Percentiles rank a stretch among this genome's conserved stretches.
These are phyloP conservation scores for Pinctada fucata DNA, from an alignment of 2,888 invertebrate species.

Conservation along the genomic window DNA sequence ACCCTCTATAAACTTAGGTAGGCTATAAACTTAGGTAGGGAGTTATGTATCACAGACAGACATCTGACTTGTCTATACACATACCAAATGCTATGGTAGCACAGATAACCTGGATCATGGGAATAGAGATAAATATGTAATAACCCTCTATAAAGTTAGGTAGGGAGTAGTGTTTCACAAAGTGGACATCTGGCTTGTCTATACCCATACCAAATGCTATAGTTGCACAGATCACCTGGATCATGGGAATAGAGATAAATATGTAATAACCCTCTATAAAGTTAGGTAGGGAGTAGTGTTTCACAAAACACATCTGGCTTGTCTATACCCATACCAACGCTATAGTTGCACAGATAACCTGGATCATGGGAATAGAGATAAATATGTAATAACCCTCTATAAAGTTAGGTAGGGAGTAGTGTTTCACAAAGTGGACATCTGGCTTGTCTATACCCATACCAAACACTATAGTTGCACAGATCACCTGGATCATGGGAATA, in stretches of 20 bases:
- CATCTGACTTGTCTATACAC: slow-evolving; percentile 78
- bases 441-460: slow-evolving; percentile 78
- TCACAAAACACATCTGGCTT: slow-evolving; percentile 83
- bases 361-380: too few relatives aligned
- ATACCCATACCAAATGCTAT: slow-evolving; percentile 78
- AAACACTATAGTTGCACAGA: slow-evolving; percentile 78
- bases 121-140: too few relatives aligned
- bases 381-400: slow-evolving; percentile 98
- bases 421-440: slow-evolving; percentile 86
- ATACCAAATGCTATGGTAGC: slow-evolving; percentile 78
- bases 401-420: slow-evolving; percentile 94
- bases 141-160: slow-evolving; percentile 98
- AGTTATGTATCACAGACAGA: slow-evolving; percentile 92
- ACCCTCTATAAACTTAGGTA: slow-evolving; percentile 87
- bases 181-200: slow-evolving; percentile 79
- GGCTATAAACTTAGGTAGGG: slow-evolving; percentile 94
- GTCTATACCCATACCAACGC: slow-evolving; percentile 78
- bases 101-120: slow-evolving; percentile 76
- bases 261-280: slow-evolving; percentile 98
- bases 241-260: too few relatives aligned
- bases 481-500: slow-evolving; percentile 64
- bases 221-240: slow-evolving; percentile 77
- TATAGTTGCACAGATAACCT: slow-evolving; percentile 78
- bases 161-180: slow-evolving; percentile 93
- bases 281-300: slow-evolving; percentile 95